Percentiles rank a stretch among this genome's conserved stretches.
Evolutionary conservation across 64 coral and sea anemone species (phyloP).

Genomic region (Hydrozoanthus tunicans): DNA sequence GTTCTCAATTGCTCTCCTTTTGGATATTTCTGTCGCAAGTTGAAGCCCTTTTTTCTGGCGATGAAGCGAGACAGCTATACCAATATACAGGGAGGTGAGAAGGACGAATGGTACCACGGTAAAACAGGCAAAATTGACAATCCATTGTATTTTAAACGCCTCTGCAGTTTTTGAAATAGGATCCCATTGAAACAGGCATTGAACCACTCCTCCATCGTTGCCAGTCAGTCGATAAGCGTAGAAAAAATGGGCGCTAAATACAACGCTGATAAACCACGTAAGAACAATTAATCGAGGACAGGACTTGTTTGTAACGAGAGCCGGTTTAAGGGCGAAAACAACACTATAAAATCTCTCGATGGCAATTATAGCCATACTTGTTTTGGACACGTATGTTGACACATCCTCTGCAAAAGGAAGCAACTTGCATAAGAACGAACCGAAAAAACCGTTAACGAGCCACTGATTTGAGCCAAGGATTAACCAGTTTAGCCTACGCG

Average conservation of each 20-base stretch:
- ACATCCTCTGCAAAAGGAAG: conserved; percentile 44
- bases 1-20: conserved; percentile 22
- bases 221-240: conserved; percentile 30
- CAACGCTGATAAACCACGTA: conserved; percentile 21
- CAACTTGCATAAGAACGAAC: conserved; percentile 39
- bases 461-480: conserved; percentile 29
- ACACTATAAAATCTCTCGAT: conserved; percentile 41
- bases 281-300: conserved; percentile 8
- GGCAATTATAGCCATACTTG: conserved; percentile 39
- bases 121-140: conserved; percentile 45
- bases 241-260: conserved; percentile 51
- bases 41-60: conserved; percentile 43
- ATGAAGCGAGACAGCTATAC: conserved; percentile 35
- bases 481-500: conserved; percentile 47
- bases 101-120: conserved; percentile 19
- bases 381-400: conserved; percentile 45
- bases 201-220: not conserved
- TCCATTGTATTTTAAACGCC: conserved; percentile 46
- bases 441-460: not conserved
- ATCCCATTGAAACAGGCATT: conserved; percentile 28
- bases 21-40: conserved; percentile 22
- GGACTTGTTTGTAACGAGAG: conserved; percentile 13
- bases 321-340: conserved; percentile 41
- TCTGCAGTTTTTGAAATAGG: conserved; percentile 17
- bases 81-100: conserved; percentile 9